Evolutionary conservation across 2,888 invertebrate species (phyloP), one percentile per base, ranked within the genome.

Genomic region (Apotomis betuletana): DNA sequence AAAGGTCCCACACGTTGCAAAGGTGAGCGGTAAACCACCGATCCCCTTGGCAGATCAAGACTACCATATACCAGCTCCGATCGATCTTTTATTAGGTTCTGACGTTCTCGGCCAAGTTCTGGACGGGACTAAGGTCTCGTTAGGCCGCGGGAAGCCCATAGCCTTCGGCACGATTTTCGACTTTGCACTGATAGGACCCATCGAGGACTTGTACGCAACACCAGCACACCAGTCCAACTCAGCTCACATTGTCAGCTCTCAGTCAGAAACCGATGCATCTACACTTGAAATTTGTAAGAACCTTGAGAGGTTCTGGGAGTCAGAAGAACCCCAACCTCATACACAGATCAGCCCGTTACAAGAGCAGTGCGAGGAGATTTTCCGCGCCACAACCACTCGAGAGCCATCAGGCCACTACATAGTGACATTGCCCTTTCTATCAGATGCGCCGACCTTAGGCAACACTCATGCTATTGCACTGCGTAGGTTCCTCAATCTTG

Each of bases 401-500:
- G 57, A 57, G 4, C 13, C 57, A 49, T 57, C 46, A 4, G 65
- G 65, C 10, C 57, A 4, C 0, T 65, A 57, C 57, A 38, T 52
- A 38, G 59, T 60, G 0, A 59, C 59, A 12, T 51, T 67, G 52
- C 60, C 67, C 1, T 60, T 67, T 13, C 10, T 59, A 41, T 46
- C 27, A n/a, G 15, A 60, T 52, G 15, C 59, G 38, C 58, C 49
- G n/a, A 58, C 49, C 27, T 51, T 58, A 55, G 65, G 58, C 27
- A 49, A 49, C 9, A 49, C 70, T 15, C 64, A 64, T 38, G 64
- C 64, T 44, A 70, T 70, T 41, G 70, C 70, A 8, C 64, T 64
- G 5, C 63, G 70, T 9, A 63, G 70, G 59, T 70, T 70, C 52
- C 59, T 70, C 15, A 70, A 64, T 9, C 57, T 70, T 3, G 70